Evolutionary conservation across 1,140 invertebrate species (phyloP), one percentile per base, ranked within the genome.

Genomic region (Hycleus phaleratus): DNA sequence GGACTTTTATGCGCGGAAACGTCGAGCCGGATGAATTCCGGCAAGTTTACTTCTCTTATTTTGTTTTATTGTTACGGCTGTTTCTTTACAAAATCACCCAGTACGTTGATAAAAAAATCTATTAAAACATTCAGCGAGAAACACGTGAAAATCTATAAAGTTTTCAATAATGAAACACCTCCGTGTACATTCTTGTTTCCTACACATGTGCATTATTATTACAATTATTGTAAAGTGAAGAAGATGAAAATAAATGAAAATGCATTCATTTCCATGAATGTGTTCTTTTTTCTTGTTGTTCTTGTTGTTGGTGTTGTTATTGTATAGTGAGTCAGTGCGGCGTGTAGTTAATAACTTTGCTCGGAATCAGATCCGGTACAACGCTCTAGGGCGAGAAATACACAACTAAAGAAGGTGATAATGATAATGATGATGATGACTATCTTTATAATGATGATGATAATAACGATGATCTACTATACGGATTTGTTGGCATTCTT

Each of bases 191-290:
- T 26, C 38, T 8, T 11, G 7, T 26, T 1, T 26, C 4, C 26
- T 5, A 48, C n/a, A 26, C 26, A 25, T 48, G 10, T 25, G 4
- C 10, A 25, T 48, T 11, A 48, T 49, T 50, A 49, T 39, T 54
- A 46, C 56, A 51, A 60, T 46, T 53, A 53, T 42, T 43, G 50
- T 50, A 38, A 58, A 46, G 42, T 24, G 49, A 46, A 58, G 32
- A 51, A 43, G 32, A 32, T 32, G 32, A 48, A 40, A 65, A 67
- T 62, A 62, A 65, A 67, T 65, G 63, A 63, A 67, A 67, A 66
- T 66, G 64, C 62, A 66, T 66, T 66, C 64, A 66, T 66, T 66
- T 65, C 61, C 58, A 51, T 62, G 58, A 52, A 59, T 50, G 58
- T 59, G 50, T 59, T 59, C 7, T 7, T 32, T 32, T 32, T 32